A percentile compares a stretch with the other conserved stretches of the same genome.
phyloP scores from a whole-genome alignment of 2,888 invertebrate species.

The Synanthedon andrenaeformis region DNA sequence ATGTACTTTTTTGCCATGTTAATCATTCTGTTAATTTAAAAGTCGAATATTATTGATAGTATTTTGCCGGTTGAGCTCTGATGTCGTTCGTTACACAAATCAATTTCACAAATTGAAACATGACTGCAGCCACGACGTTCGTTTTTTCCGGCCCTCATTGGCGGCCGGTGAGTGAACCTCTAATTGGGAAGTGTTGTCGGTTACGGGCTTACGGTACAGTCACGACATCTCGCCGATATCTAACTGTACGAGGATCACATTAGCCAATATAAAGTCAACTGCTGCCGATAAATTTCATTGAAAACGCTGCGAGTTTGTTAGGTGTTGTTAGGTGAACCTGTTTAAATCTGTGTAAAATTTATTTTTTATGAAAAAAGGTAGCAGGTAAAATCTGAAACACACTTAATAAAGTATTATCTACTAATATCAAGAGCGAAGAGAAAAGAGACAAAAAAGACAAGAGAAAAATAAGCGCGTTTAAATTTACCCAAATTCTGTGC shows the following conservation, averaged over 20 bases:
- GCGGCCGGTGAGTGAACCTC: slow-evolving; percentile 54
- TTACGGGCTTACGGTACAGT: slow-evolving; percentile 26
- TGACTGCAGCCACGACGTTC: slow-evolving; percentile 29
- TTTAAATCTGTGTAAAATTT: no score
- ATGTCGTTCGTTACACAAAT: slow-evolving; percentile 38
- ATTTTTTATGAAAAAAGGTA: no score
- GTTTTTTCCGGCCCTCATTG: slow-evolving; percentile 31
- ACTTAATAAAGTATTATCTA: no score
- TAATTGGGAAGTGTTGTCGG: slow-evolving; percentile 50
- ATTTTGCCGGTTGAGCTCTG: slow-evolving; percentile 2
- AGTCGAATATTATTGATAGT: not conserved
- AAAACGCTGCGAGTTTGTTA: no score
- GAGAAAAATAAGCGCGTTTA: no score
- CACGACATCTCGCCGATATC: slow-evolving; percentile 16
- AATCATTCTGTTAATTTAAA: not conserved
- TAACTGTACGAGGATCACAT: not conserved
- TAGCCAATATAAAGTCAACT: not conserved
- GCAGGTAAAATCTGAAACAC: no score
- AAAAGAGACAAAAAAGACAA: no score
- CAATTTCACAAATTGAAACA: slow-evolving; percentile 58
- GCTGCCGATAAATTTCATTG: no score
- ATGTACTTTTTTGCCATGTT: not conserved
- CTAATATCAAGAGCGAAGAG: no score
- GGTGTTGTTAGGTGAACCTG: no score
- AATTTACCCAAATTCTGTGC: no score